phyloP scores from a whole-genome alignment of 64 coral and sea anemone genomes.

The Acropora tenuis region DNA sequence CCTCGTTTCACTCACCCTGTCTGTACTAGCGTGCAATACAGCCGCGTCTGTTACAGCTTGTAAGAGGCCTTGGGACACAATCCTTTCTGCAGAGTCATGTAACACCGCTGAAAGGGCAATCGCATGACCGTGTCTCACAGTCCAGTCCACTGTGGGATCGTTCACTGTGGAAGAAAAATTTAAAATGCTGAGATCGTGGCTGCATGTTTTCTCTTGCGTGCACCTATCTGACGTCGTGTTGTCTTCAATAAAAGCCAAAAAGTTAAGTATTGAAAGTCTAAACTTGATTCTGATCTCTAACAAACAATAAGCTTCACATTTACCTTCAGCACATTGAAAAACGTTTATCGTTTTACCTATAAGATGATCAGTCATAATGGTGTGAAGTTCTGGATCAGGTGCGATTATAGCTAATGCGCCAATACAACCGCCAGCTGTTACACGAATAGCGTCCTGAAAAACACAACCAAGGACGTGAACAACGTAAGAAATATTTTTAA shows the following conservation, averaged over 20 bases:
- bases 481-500: not conserved
- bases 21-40: slow-evolving; percentile 74
- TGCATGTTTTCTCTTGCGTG: too few species aligned
- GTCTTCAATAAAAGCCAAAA: too few species aligned
- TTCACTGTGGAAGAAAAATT: slow-evolving; percentile 37
- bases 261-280: too few species aligned
- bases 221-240: too few species aligned
- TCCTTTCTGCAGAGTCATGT: slow-evolving; percentile 76
- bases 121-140: slow-evolving; percentile 90
- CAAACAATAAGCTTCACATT: too few species aligned
- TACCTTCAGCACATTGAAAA: not conserved
- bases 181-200: not conserved
- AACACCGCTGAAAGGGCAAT: slow-evolving; percentile 94
- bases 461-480: not conserved
- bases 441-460: slow-evolving; percentile 86
- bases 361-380: slow-evolving; percentile 76
- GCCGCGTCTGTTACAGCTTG: slow-evolving; percentile 76
- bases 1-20: slow-evolving; percentile 64
- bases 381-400: slow-evolving; percentile 74
- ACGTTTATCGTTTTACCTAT: slow-evolving; percentile 51
- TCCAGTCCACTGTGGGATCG: slow-evolving; percentile 94
- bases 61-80: slow-evolving; percentile 71
- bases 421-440: slow-evolving; percentile 82
- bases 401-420: slow-evolving; percentile 76
- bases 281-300: too few species aligned